Evolutionary conservation across 1,140 invertebrate genomes (phyloP).

Genomic region (Tribolium madens): DNA sequence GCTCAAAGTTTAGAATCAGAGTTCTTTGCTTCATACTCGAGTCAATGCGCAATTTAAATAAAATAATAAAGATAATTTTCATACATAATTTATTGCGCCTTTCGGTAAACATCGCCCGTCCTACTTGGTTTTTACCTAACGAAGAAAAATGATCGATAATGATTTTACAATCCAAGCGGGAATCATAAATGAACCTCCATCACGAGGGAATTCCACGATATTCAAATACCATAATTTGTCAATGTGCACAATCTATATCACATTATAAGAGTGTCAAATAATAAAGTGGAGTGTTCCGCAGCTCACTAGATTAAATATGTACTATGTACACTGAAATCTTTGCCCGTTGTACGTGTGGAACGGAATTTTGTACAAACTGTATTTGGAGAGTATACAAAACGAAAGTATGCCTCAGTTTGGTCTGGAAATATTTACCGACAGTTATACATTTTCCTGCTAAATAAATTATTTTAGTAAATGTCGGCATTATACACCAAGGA

Average conservation of each 20-base stretch:
- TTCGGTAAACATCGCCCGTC: neutral
- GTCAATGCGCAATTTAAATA: conserved; percentile 6
- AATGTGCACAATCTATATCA: conserved; percentile 41
- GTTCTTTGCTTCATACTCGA: neutral
- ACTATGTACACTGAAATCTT: conserved; percentile 62
- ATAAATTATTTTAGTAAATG: conserved; percentile 67
- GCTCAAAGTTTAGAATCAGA: conserved; percentile 4
- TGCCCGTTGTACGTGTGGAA: conserved; percentile 59
- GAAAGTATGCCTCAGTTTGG: conserved; percentile 64
- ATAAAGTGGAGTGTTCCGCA: conserved; percentile 58
- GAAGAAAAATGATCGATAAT: conserved; percentile 39
- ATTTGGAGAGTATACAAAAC: conserved; percentile 65
- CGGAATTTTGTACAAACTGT: conserved; percentile 61
- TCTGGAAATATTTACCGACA: conserved; percentile 66
- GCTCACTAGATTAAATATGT: conserved; percentile 61
- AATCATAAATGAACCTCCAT: neutral
- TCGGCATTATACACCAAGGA: conserved; percentile 62
- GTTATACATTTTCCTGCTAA: conserved; percentile 67
- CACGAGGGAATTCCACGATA: neutral
- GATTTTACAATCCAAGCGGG: conserved; percentile 2
- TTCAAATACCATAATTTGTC: conserved; percentile 41
- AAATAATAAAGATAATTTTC: conserved; percentile 33
- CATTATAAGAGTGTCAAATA: conserved; percentile 59
- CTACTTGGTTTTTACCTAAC: conserved; percentile 1
- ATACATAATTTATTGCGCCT: conserved; percentile 21